phyloP scores from a whole-genome alignment of 2,797 vertebrate genomes.

The Sebastes diaconus region DNA sequence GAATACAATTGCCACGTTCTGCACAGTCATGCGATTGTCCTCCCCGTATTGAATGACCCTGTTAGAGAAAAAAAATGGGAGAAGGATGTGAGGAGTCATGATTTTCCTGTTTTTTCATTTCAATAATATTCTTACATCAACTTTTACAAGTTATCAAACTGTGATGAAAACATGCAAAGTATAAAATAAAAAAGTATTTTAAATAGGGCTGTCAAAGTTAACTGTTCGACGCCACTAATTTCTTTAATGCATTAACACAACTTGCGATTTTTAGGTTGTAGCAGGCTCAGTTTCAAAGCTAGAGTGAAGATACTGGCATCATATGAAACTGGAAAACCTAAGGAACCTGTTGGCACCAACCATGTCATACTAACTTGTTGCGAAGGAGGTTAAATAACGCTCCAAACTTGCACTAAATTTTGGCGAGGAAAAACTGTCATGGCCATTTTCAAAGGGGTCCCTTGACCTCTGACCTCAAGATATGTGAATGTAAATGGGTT shows the following conservation, averaged over 20 bases:
- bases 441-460: too few species aligned
- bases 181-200: not conserved
- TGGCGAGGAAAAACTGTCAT: too few species aligned
- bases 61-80: not conserved
- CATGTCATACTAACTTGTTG: too few species aligned
- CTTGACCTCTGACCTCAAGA: too few species aligned
- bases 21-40: slow-evolving; percentile 93
- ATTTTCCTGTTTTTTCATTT: not conserved
- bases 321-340: too few species aligned
- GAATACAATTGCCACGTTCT: slow-evolving; percentile 95
- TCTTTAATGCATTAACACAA: too few species aligned
- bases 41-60: slow-evolving; percentile 89
- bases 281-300: too few species aligned
- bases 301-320: too few species aligned
- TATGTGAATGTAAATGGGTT: too few species aligned
- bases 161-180: not conserved
- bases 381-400: rapidly evolving
- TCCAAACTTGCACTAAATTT: rapidly evolving
- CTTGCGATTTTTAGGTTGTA: too few species aligned
- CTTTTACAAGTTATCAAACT: not conserved
- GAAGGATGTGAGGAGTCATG: not conserved
- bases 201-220: not conserved
- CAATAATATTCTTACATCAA: not conserved
- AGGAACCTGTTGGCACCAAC: too few species aligned
- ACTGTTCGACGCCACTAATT: too few species aligned